Percentiles rank a stretch among this genome's conserved stretches.
phyloP scores from a whole-genome alignment of 2,888 invertebrate genomes.

The Andrena dorsata region DNA sequence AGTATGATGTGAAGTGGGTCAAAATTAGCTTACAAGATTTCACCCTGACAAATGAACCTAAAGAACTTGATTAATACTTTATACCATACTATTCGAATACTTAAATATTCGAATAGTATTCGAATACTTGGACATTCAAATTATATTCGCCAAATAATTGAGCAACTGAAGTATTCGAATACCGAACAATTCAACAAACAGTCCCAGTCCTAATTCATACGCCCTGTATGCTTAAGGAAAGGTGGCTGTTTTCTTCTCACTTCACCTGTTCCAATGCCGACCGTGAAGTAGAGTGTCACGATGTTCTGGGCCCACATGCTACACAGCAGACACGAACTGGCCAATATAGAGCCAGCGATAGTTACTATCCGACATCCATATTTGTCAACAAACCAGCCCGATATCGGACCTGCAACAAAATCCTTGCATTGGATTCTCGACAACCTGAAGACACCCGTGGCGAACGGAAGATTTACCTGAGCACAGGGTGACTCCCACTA shows the following conservation, averaged over 20 bases:
- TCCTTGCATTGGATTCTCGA: not conserved
- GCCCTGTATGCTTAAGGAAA: not conserved
- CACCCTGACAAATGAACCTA: no score
- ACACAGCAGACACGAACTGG: conserved; percentile 91
- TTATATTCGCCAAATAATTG: no score
- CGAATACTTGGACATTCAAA: no score
- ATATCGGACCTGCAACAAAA: conserved; percentile 93
- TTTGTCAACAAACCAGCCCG: conserved; percentile 97
- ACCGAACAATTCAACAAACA: no score
- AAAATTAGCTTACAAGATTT: no score
- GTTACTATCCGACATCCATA: conserved; percentile 97
- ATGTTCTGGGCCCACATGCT: conserved; percentile 95
- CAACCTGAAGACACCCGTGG: not conserved
- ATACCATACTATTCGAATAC: no score
- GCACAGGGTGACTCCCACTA: conserved; percentile 97
- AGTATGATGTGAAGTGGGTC: no score
- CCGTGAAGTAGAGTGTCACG: conserved; percentile 94
- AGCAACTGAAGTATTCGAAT: no score
- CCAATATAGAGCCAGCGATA: conserved; percentile 93
- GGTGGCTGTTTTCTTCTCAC: conserved; percentile 27
- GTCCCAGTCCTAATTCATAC: not conserved
- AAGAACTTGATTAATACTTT: no score
- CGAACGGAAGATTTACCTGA: conserved; percentile 89
- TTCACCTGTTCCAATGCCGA: conserved; percentile 94
- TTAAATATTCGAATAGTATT: no score